Evolutionary conservation across 1,140 invertebrate species (phyloP), one percentile per base, ranked within the genome.

Genomic region (Drosophila mojavensis): DNA sequence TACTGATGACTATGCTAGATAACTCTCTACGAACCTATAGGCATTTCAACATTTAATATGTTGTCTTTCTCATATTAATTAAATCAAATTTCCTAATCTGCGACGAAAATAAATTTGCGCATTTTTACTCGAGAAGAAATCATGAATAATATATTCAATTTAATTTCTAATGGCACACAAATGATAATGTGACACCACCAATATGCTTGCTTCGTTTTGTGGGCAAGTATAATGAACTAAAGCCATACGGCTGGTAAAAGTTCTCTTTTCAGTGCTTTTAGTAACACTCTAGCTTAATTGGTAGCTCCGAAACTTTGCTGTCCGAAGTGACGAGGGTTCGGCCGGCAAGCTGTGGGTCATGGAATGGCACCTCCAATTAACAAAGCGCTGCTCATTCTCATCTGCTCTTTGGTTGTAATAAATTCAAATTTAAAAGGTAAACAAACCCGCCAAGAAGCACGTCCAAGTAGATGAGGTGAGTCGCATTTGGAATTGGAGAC

Each of bases 381-480:
- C 70, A 75, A 75, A 51, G 61, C 59, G 45, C 39, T 62, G 55
- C 63, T 47, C 39, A 43, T 41, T 20, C 20, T 56, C 33, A 43
- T 24, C 24, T 0, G n/a, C 36, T 43, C 54, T 48, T 41, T 39
- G 81, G 53, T 30, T 45, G 83, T 76, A 79, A 88, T 84, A 88
- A 88, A 88, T 89, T 88, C 75, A 89, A 89, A 88, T 88, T 88
- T 89, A 81, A 88, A 88, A 88, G 80, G 80, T 81, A 84, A 88
- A 80, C 84, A 88, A 79, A 77, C 51, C 48, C 30, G 54, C 10
- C 43, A 28, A 11, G n/a, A 13, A 17, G 36, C 33, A 50, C 33
- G 66, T 54, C 65, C 17, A 26, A 10, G 26, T 48, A 43, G 43
- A 53, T 43, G 39, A n/a, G 13, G 41, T n/a, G 36, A 43, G 55